Conservation (phyloP, 2,113 vertebrate species). For the Bambusicola thoracicus region DNA sequence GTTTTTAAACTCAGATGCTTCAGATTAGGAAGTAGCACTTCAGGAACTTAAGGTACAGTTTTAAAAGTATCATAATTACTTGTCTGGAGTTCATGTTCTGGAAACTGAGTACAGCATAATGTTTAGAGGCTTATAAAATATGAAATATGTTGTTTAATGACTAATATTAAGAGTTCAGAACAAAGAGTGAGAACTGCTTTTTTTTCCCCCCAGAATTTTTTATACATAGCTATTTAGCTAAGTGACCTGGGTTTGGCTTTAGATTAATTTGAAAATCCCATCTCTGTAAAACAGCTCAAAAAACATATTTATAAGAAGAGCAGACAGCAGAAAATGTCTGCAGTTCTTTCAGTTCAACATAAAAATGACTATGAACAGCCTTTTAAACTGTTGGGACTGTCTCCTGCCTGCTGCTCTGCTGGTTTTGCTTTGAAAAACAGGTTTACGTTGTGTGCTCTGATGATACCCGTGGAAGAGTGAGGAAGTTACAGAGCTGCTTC, state of each 20-base stretch:
- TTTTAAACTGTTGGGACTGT: neutral
- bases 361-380: neutral
- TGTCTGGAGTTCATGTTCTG: neutral
- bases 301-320: neutral
- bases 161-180: neutral
- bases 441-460: neutral
- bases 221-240: neutral
- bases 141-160: neutral
- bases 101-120: neutral
- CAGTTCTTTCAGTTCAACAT: neutral
- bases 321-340: neutral
- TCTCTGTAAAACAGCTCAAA: neutral
- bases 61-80: neutral
- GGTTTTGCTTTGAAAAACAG: neutral
- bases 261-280: neutral
- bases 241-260: neutral
- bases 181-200: neutral
- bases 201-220: neutral
- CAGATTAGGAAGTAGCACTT: neutral
- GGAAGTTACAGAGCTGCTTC: neutral
- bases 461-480: neutral
- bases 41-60: neutral
- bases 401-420: neutral
- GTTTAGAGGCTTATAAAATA: neutral
- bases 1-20: neutral